Conservation (phyloP, 2,113 vertebrate species). For the Pionites leucogaster region DNA sequence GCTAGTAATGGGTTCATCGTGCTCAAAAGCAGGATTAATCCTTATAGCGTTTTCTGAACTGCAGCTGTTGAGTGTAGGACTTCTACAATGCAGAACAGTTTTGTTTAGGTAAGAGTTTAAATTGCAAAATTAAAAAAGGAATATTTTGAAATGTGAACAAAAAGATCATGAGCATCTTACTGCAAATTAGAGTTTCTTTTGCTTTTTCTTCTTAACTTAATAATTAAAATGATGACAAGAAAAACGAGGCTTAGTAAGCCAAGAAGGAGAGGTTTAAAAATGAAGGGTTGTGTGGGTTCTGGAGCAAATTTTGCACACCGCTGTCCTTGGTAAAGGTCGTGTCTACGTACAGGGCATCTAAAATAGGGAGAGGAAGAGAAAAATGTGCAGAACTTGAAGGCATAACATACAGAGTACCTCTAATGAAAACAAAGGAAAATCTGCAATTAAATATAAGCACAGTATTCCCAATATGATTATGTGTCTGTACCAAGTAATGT, state of each 20-base stretch:
- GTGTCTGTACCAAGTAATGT: not conserved
- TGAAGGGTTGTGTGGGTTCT: slow-evolving; percentile 71
- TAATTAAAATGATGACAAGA: slow-evolving; percentile 75
- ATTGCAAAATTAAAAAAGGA: slow-evolving; percentile 33
- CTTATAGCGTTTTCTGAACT: slow-evolving; percentile 77
- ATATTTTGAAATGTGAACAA: slow-evolving; percentile 17
- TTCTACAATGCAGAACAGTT: slow-evolving; percentile 79
- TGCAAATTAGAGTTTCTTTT: slow-evolving; percentile 78
- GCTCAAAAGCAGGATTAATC: slow-evolving; percentile 83
- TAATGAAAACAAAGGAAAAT: not conserved
- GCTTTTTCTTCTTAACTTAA: slow-evolving; percentile 83
- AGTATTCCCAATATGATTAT: not conserved
- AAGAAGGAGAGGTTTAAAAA: slow-evolving; percentile 71
- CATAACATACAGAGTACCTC: not conserved
- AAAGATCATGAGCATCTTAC: slow-evolving; percentile 73
- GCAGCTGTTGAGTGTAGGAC: slow-evolving; percentile 71
- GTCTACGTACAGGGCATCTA: slow-evolving; percentile 81
- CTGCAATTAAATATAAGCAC: not conserved
- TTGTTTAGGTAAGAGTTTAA: slow-evolving; percentile 38
- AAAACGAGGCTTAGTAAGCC: slow-evolving; percentile 79
- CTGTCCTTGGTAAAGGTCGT: slow-evolving; percentile 79
- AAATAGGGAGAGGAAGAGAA: slow-evolving; percentile 62
- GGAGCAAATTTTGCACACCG: slow-evolving; percentile 81
- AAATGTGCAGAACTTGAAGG: not conserved
- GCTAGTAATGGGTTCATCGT: slow-evolving; percentile 74